Percentiles rank a stretch among this genome's conserved stretches.
phyloP scores from a whole-genome alignment of 2,113 vertebrate genomes.

The Synchiropus splendidus region DNA sequence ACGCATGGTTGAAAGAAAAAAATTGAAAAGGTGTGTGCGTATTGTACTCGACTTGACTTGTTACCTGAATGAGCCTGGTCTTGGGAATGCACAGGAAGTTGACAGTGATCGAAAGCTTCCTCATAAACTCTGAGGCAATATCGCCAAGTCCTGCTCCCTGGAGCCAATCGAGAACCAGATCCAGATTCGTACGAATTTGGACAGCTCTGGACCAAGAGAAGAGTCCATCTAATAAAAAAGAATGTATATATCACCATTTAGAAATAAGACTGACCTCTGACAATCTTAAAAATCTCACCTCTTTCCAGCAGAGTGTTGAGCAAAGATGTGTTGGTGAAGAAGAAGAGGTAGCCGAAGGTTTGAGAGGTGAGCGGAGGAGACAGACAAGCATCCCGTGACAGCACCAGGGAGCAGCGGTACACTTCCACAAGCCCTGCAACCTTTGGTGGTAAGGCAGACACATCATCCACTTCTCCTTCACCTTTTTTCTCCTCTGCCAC shows the following conservation, averaged over 20 bases:
- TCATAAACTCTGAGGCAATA: slow-evolving; percentile 84
- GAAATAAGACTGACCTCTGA: background rate
- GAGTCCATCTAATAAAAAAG: slow-evolving; percentile 59
- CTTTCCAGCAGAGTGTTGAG: slow-evolving; percentile 87
- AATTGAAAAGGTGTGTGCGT: too few relatives aligned
- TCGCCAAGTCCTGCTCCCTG: slow-evolving; percentile 83
- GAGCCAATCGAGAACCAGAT: slow-evolving; percentile 85
- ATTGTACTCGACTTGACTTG: background rate
- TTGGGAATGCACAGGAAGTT: slow-evolving; percentile 86
- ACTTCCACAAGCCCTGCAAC: slow-evolving; percentile 78
- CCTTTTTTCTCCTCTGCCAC: slow-evolving; percentile 34
- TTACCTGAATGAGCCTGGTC: slow-evolving; percentile 82
- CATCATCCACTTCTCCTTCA: slow-evolving; percentile 58
- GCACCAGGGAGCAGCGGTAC: slow-evolving; percentile 76
- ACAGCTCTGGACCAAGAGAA: slow-evolving; percentile 89
- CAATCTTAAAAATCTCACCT: slow-evolving; percentile 61
- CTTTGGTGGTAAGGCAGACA: slow-evolving; percentile 70
- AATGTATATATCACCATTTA: background rate
- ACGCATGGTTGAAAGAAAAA: background rate
- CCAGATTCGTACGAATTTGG: slow-evolving; percentile 85
- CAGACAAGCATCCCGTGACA: slow-evolving; percentile 76
- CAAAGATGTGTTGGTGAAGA: slow-evolving; percentile 92
- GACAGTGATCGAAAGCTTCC: slow-evolving; percentile 81
- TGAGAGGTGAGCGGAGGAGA: slow-evolving; percentile 85
- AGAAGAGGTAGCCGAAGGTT: slow-evolving; percentile 89